Evolutionary conservation across 2,113 vertebrate genomes (phyloP).

Genomic region (Gymnorhina tibicen): DNA sequence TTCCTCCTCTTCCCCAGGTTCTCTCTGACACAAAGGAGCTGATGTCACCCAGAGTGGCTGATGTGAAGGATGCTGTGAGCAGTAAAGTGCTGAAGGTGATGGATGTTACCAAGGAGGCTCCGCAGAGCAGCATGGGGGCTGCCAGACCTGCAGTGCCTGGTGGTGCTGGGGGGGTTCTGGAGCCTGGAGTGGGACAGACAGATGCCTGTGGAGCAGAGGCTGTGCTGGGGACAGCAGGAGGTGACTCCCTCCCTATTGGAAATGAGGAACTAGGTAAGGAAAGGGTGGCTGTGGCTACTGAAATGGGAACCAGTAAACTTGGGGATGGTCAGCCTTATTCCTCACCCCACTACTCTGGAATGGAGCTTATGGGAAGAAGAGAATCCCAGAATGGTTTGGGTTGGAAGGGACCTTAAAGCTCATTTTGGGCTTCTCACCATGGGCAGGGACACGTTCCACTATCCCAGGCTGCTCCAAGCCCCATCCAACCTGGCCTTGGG

Average conservation of each 20-base stretch:
- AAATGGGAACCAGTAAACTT: not conserved
- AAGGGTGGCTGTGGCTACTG: rapidly evolving
- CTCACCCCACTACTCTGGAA: not conserved
- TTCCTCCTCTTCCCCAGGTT: constrained; percentile 55
- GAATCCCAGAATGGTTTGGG: not conserved
- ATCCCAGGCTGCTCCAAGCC: not conserved
- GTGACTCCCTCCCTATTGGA: constrained; percentile 77
- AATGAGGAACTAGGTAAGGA: constrained; percentile 83
- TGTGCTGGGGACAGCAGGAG: constrained; percentile 71
- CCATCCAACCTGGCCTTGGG: rapidly evolving
- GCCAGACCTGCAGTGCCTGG: constrained; percentile 71
- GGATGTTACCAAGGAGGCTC: constrained; percentile 48
- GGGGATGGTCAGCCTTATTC: not conserved
- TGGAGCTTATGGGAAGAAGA: not conserved
- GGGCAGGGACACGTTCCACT: not conserved
- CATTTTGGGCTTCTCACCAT: not conserved
- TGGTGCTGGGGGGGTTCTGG: constrained; percentile 63
- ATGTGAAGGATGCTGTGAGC: constrained; percentile 74
- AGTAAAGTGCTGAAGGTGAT: constrained; percentile 37
- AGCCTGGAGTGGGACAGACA: constrained; percentile 63
- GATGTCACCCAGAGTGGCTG: constrained; percentile 54
- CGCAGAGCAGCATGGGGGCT: constrained; percentile 73
- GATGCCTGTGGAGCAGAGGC: constrained; percentile 70
- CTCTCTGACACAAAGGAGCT: constrained; percentile 77
- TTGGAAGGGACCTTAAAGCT: not conserved